Conservation (phyloP, 2,888 invertebrate genomes). For the Oscheius myriophilus region DNA sequence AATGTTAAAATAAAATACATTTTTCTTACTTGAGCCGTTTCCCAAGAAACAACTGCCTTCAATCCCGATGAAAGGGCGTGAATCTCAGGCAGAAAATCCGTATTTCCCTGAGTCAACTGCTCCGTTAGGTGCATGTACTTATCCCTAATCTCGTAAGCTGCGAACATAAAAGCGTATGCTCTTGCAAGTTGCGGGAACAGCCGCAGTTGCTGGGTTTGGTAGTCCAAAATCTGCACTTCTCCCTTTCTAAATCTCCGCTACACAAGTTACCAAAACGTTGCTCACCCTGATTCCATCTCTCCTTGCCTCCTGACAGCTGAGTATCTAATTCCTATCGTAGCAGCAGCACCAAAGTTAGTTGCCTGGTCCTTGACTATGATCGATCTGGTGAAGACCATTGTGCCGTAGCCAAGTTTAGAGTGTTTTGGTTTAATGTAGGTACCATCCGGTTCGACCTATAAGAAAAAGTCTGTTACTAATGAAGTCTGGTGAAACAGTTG, state of each 20-base stretch:
- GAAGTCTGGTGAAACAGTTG: too few relatives aligned
- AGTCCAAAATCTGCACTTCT: conserved; percentile 90
- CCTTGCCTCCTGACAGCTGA: conserved; percentile 89
- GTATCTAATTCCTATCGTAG: conserved; percentile 89
- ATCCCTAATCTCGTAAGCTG: conserved; percentile 67
- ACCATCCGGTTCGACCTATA: conserved; percentile 78
- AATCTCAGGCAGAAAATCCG: conserved; percentile 76
- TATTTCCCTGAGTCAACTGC: conserved; percentile 47
- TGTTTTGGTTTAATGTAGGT: conserved; percentile 85
- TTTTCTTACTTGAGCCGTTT: conserved; percentile 53
- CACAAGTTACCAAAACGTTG: too few relatives aligned
- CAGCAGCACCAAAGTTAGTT: conserved; percentile 83
- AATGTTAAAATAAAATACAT: too few relatives aligned
- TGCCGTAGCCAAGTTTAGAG: conserved; percentile 86
- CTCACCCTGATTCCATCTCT: conserved; percentile 82
- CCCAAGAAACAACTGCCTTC: conserved; percentile 72
- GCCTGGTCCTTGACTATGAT: conserved; percentile 83
- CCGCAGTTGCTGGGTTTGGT: conserved; percentile 91
- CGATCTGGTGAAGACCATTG: conserved; percentile 92
- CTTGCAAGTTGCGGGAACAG: conserved; percentile 85
- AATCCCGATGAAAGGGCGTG: conserved; percentile 91
- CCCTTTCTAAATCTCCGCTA: conserved; percentile 77
- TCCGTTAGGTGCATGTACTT: conserved; percentile 57
- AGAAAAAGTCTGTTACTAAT: background rate
- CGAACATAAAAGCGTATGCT: conserved; percentile 82